These are phyloP conservation scores for Trogon melanurus DNA, from an alignment of 2,113 vertebrate genomes.

Conservation along the genomic window DNA sequence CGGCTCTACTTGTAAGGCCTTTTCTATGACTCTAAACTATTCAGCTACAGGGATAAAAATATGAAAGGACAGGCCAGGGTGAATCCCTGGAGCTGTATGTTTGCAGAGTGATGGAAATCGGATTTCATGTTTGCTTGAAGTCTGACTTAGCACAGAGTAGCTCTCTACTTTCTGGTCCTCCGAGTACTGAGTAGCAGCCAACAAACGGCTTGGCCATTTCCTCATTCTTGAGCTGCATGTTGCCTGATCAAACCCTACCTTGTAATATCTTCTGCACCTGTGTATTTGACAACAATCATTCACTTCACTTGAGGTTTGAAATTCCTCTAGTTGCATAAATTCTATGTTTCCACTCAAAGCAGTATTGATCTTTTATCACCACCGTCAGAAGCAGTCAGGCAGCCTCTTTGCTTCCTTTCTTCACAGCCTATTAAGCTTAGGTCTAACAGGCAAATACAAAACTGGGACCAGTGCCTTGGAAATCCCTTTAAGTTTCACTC, in stretches of 20 bases:
- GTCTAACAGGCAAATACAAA: background rate
- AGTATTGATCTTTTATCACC: background rate
- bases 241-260: background rate
- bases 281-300: background rate
- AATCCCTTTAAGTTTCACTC: background rate
- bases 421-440: background rate
- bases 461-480: background rate
- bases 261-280: background rate
- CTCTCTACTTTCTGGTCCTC: background rate
- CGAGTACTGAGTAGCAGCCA: background rate
- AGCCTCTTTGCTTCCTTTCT: background rate
- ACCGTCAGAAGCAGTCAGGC: background rate
- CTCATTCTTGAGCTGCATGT: background rate
- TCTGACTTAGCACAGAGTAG: background rate
- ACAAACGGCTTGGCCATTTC: background rate
- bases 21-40: background rate
- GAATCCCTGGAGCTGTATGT: background rate
- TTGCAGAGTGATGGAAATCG: background rate
- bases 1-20: background rate
- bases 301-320: background rate
- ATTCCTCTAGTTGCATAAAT: background rate
- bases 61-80: background rate
- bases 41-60: background rate
- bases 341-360: background rate
- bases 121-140: background rate